Evolutionary conservation across 2,113 vertebrate species (phyloP).

Genomic region (Spermophilus dauricus): DNA sequence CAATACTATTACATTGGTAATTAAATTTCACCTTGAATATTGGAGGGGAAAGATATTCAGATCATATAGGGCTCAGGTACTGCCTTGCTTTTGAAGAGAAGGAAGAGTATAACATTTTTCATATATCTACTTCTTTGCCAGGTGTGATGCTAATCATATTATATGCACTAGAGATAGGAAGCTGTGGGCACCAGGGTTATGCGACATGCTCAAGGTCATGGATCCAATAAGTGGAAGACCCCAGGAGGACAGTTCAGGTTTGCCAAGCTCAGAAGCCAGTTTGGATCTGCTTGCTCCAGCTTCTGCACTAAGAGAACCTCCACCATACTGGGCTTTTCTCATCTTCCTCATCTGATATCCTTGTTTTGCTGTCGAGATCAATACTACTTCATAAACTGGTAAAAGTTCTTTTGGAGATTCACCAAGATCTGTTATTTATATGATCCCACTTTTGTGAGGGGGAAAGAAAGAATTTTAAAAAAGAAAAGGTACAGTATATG

Average conservation of each 20-base stretch:
- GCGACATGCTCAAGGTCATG: neutral
- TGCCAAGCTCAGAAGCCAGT: neutral
- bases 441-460: neutral
- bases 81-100: neutral
- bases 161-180: neutral
- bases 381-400: neutral
- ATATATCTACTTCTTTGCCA: neutral
- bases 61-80: too few species aligned
- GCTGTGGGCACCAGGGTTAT: neutral
- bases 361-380: neutral
- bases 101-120: neutral
- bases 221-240: neutral
- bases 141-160: neutral
- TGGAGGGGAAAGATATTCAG: neutral
- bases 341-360: neutral
- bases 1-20: neutral
- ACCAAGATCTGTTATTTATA: neutral
- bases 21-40: neutral
- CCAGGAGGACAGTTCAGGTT: rapidly evolving
- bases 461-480: constrained; percentile 6
- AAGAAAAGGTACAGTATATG: neutral
- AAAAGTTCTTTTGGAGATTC: neutral
- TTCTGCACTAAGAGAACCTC: neutral
- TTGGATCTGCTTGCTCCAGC: neutral
- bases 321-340: neutral